Evolutionary conservation across 2,797 vertebrate genomes (phyloP), one percentile per base, ranked within the genome.

Genomic region (Hoplostethus atlanticus): DNA sequence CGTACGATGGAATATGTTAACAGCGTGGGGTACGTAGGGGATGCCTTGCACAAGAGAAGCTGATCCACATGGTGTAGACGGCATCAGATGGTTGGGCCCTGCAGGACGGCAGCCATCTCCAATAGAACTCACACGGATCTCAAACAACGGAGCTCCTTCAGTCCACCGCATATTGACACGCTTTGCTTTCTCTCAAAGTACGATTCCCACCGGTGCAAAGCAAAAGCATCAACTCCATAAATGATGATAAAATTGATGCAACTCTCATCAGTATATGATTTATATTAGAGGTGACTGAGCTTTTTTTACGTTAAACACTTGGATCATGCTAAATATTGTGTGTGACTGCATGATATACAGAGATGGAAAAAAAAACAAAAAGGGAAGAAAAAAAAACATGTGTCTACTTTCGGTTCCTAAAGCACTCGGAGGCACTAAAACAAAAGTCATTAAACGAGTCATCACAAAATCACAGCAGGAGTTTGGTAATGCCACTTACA

Each of bases 361-460:
- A 21, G 21, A 21, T 21, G 21, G 21, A 70, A 21, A 21, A 21
- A 21, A 21, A 42, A 70, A 21, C 1, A 21, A 21, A 21, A 42
- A 76, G 28, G 40, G 58, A 63, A 55, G 61, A 46, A 70, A 80
- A 79, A 65, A 58, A 44, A 64, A 21, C 1, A 81, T 38, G 59
- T 34, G 66, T 79, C 85, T 84, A 74, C 84, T 89, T 86, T 85
- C 68, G 64, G 68, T 81, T 82, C 73, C 67, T 12, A 61, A 86
- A 92, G 86, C 91, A 91, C 91, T 92, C 46, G 73, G 81, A 92
- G 90, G 93, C 92, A 92, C 86, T 88, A 88, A 90, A 90, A 92
- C 85, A 93, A 91, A 93, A 94, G 92, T 90, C 92, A 90, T 94
- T 94, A 94, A 90, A 92, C 81, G 86, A 94, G 90, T 91, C 93